Conservation (phyloP, 2,888 invertebrate species). For the Drosophila pseudotalamancana region DNA sequence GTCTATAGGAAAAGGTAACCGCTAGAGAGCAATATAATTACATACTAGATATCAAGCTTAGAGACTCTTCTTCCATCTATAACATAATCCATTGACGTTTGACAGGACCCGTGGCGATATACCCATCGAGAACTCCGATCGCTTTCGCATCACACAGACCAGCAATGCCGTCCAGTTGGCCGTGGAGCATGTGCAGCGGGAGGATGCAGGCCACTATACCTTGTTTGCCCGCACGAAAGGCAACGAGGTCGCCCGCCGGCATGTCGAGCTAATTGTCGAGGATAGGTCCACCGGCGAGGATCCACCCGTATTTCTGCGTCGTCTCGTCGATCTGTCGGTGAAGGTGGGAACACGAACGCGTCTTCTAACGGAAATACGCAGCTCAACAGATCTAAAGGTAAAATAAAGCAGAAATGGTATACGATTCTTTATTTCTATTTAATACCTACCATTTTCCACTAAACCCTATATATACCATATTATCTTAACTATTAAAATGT, state of each 20-base stretch:
- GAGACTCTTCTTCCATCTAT: neutral
- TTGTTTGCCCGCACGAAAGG: slow-evolving; percentile 87
- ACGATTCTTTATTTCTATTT: too few species aligned
- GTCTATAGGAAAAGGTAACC: slow-evolving; percentile 84
- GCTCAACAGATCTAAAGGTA: slow-evolving; percentile 92
- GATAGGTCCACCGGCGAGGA: slow-evolving; percentile 88
- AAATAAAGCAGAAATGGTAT: slow-evolving; percentile 3
- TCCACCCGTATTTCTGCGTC: slow-evolving; percentile 92
- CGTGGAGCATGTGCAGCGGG: slow-evolving; percentile 89
- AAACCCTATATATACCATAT: too few species aligned
- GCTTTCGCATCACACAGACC: slow-evolving; percentile 86
- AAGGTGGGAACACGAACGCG: slow-evolving; percentile 95
- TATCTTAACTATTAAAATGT: too few species aligned
- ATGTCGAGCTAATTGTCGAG: slow-evolving; percentile 86
- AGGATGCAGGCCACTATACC: slow-evolving; percentile 91
- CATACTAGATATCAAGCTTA: too few species aligned
- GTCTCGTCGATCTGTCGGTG: slow-evolving; percentile 93
- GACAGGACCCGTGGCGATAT: slow-evolving; percentile 86
- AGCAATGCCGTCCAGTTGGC: slow-evolving; percentile 89
- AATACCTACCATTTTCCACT: too few species aligned
- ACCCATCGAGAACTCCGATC: slow-evolving; percentile 87
- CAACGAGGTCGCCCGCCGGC: slow-evolving; percentile 85
- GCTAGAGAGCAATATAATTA: neutral
- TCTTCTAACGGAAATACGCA: slow-evolving; percentile 93
- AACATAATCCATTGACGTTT: slow-evolving; percentile 7